Evolutionary conservation across 2,797 vertebrate genomes (phyloP).

Genomic region (Acanthopagrus latus): DNA sequence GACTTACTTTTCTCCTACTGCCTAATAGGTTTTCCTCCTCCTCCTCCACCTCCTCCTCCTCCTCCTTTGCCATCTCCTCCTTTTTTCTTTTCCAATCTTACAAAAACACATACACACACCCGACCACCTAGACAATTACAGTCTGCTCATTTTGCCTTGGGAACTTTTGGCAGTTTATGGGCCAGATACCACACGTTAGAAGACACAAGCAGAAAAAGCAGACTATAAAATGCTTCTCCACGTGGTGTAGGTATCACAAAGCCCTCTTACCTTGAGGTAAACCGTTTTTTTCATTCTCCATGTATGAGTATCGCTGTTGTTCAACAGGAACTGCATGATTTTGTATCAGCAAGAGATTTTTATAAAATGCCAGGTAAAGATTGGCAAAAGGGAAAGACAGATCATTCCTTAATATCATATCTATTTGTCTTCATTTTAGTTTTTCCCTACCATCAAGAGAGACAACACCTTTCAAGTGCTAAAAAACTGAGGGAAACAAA

Average conservation of each 20-base stretch:
- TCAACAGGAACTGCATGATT: conserved; percentile 15
- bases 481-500: neutral
- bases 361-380: neutral
- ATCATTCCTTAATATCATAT: conserved; percentile 7
- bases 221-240: conserved; percentile 56
- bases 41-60: conserved; percentile 17
- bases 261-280: conserved; percentile 36
- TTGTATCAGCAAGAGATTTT: conserved; percentile 15
- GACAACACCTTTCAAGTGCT: conserved; percentile 3
- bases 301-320: conserved; percentile 37
- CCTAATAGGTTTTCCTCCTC: conserved; percentile 48
- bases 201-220: conserved; percentile 57
- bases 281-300: conserved; percentile 29
- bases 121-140: conserved; percentile 67
- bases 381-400: conserved; percentile 9
- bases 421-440: neutral
- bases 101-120: conserved; percentile 58
- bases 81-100: conserved; percentile 56
- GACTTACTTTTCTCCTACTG: conserved; percentile 44
- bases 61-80: conserved; percentile 31
- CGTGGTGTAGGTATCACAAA: conserved; percentile 21
- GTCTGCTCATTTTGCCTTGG: conserved; percentile 62
- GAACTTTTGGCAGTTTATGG: conserved; percentile 68
- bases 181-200: conserved; percentile 64
- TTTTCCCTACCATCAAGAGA: neutral